phyloP scores from a whole-genome alignment of 1,140 invertebrate genomes.

The Temnothorax nylanderi region DNA sequence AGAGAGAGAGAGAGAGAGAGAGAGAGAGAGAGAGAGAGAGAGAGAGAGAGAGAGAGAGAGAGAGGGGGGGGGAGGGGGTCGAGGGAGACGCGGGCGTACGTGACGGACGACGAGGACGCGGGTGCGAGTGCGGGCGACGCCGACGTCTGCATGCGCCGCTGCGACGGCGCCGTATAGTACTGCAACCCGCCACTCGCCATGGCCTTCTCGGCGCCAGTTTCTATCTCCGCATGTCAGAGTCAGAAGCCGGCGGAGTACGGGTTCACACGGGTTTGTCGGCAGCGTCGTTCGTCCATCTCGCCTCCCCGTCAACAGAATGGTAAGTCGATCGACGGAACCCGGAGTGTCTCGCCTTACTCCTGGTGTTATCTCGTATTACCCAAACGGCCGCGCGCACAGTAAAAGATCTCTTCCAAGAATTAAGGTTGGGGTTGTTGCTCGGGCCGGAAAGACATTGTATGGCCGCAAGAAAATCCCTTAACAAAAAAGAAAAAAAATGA shows the following conservation, averaged over 20 bases:
- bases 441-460: too few relatives aligned
- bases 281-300: slow-evolving; percentile 58
- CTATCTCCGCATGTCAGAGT: slow-evolving; percentile 83
- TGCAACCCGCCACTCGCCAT: slow-evolving; percentile 67
- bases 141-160: slow-evolving; percentile 79
- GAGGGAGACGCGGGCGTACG: neutral
- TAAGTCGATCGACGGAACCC: slow-evolving; percentile 64
- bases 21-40: neutral
- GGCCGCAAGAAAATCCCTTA: too few relatives aligned
- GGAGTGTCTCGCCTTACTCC: too few relatives aligned
- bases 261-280: slow-evolving; percentile 36
- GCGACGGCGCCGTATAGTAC: slow-evolving; percentile 78
- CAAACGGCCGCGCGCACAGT: too few relatives aligned
- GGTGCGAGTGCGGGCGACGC: slow-evolving; percentile 69
- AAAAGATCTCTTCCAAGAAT: too few relatives aligned
- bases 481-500: too few relatives aligned
- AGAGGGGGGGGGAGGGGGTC: neutral
- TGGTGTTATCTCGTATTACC: too few relatives aligned
- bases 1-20: neutral
- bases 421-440: too few relatives aligned
- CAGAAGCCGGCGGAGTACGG: slow-evolving; percentile 73
- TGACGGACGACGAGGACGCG: neutral
- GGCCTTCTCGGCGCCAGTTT: slow-evolving; percentile 78
- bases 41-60: neutral
- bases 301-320: slow-evolving; percentile 75